phyloP scores from a whole-genome alignment of 2,888 invertebrate species.

The Pyrocoelia pectoralis region DNA sequence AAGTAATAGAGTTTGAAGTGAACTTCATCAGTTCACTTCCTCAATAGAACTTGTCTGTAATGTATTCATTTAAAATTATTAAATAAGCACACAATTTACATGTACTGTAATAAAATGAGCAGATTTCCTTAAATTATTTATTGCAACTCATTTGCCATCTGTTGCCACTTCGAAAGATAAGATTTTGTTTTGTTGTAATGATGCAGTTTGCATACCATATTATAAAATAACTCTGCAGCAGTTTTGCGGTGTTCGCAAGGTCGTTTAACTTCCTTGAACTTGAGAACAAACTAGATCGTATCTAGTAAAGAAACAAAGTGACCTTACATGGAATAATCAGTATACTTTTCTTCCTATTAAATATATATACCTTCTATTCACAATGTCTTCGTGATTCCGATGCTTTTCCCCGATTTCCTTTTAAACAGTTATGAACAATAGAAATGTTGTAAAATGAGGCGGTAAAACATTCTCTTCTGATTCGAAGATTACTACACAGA shows the following conservation, averaged over 20 bases:
- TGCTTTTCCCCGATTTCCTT: conserved; percentile 20
- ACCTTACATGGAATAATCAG: conserved; percentile 28
- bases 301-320: conserved; percentile 38
- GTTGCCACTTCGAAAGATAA: conserved; percentile 7
- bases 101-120: background rate
- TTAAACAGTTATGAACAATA: conserved; percentile 12
- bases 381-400: conserved; percentile 32
- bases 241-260: conserved; percentile 42
- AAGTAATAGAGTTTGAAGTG: background rate
- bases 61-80: background rate
- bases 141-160: conserved; percentile 13
- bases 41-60: background rate
- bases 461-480: background rate
- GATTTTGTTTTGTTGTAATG: conserved; percentile 4
- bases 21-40: background rate
- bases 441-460: conserved; percentile 14
- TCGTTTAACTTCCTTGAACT: conserved; percentile 57
- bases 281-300: conserved; percentile 49
- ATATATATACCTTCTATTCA: conserved; percentile 18
- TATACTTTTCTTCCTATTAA: conserved; percentile 30
- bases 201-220: conserved; percentile 11
- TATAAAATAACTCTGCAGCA: conserved; percentile 20
- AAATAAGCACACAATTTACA: background rate
- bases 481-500: no score
- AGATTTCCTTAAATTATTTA: conserved; percentile 8